A percentile compares a stretch with the other conserved stretches of the same genome.
Conservation (phyloP, 1,140 invertebrate species). For the Trypoxylus dichotomus region DNA sequence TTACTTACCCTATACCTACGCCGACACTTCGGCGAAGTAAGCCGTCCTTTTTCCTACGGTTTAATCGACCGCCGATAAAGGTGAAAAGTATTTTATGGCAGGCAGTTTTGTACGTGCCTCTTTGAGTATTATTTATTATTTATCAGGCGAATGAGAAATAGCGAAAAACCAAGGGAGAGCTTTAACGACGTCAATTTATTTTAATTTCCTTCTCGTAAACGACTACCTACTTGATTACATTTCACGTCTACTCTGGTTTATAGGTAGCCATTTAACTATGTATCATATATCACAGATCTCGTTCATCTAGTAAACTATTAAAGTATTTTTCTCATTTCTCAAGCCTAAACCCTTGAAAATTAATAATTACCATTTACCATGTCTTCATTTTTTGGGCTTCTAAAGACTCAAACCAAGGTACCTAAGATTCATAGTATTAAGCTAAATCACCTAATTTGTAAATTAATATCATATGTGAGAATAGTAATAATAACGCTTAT, state of each 20-base stretch:
- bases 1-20: background rate
- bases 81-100: background rate
- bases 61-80: background rate
- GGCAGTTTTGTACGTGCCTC: background rate
- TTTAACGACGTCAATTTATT: background rate
- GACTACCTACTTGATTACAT: background rate
- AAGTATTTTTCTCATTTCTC: no score
- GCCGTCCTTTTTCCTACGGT: background rate
- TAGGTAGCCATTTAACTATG: no score
- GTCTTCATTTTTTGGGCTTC: no score
- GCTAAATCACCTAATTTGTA: no score
- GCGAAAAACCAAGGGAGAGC: background rate
- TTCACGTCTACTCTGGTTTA: background rate
- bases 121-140: background rate
- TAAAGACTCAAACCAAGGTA: no score
- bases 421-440: no score
- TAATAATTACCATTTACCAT: no score
- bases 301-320: no score
- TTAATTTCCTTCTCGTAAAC: background rate
- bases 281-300: no score
- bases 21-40: background rate
- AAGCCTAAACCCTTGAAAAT: no score
- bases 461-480: no score
- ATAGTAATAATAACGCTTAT: no score
- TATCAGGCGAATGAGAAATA: background rate